Conservation (phyloP, 2,113 vertebrate genomes). For the Myrmophylax atrothorax region DNA sequence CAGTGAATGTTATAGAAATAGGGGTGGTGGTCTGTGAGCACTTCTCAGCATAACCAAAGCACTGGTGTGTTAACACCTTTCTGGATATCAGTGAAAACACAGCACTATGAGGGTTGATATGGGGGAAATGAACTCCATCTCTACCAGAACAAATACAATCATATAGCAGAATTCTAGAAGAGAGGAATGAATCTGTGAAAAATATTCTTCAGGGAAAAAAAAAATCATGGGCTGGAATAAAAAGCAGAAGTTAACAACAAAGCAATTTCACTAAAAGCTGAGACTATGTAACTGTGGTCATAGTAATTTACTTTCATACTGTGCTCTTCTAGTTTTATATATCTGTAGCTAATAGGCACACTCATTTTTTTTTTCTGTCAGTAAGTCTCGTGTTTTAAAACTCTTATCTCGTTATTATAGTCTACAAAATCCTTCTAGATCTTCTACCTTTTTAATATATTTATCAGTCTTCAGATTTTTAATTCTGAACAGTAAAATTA, state of each 20-base stretch:
- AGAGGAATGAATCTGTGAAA: not conserved
- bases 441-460: not conserved
- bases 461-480: not conserved
- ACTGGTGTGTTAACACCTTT: not conserved
- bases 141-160: not conserved
- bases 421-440: not conserved
- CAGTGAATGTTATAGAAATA: not conserved
- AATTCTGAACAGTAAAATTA: not conserved
- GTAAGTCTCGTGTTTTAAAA: not conserved
- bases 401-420: not conserved
- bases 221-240: not conserved
- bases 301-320: not conserved
- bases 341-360: not conserved
- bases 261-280: not conserved
- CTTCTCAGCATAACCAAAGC: not conserved
- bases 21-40: not conserved
- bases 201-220: not conserved
- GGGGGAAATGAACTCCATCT: not conserved
- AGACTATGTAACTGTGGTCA: not conserved
- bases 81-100: not conserved
- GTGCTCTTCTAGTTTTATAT: not conserved
- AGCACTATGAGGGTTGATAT: not conserved
- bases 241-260: not conserved
- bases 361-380: not conserved
- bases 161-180: not conserved